These are phyloP conservation scores for Sturnus vulgaris DNA, from an alignment of 2,113 vertebrate genomes.

Conservation along the genomic window DNA sequence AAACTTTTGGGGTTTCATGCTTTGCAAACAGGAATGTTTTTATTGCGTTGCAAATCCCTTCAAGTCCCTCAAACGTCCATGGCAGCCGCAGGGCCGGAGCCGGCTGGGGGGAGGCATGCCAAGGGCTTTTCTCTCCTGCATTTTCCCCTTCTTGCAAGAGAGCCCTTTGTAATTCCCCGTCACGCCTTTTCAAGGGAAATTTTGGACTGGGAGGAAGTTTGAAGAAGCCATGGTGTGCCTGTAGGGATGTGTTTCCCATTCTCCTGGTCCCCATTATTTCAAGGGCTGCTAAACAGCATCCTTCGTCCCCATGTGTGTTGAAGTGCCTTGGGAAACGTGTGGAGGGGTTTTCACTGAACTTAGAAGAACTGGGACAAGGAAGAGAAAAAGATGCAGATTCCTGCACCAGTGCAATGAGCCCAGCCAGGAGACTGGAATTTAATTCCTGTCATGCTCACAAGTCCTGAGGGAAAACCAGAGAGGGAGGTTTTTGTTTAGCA, in stretches of 20 bases:
- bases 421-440: background rate
- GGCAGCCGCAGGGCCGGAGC: background rate
- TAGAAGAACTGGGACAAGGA: background rate
- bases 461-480: background rate
- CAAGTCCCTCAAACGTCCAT: background rate
- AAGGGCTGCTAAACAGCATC: background rate
- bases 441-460: background rate
- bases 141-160: background rate
- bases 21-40: slow-evolving; percentile 68
- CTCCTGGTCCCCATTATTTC: background rate
- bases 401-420: background rate
- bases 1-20: slow-evolving; percentile 69
- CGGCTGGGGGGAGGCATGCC: background rate
- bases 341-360: background rate
- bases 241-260: background rate
- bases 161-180: background rate
- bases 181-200: background rate
- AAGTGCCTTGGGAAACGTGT: background rate
- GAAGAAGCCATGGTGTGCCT: background rate
- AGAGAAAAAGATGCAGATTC: background rate
- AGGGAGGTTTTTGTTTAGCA: background rate
- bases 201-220: background rate
- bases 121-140: background rate
- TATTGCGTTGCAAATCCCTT: slow-evolving; percentile 40
- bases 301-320: accelerated